Evolutionary conservation across 2,888 invertebrate genomes (phyloP).

Genomic region (Halictus quadricinctus): DNA sequence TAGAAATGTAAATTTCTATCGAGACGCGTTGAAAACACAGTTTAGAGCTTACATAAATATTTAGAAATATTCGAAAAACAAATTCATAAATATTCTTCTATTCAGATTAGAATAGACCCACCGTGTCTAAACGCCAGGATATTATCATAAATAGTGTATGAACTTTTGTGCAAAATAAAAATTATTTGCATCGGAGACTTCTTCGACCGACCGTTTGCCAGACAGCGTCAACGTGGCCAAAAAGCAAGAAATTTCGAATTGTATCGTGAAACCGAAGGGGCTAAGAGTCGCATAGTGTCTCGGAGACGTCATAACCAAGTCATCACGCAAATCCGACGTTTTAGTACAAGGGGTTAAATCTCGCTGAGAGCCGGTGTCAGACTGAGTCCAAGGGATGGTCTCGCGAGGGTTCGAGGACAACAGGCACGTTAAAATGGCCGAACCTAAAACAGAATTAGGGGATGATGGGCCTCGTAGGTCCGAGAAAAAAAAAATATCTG

Average conservation of each 20-base stretch:
- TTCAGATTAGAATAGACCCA: no score
- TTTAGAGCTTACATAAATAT: no score
- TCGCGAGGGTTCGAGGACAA: background rate
- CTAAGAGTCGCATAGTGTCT: background rate
- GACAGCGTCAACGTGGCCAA: background rate
- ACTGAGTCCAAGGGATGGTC: conserved; percentile 1
- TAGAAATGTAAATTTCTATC: no score
- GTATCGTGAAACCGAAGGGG: background rate
- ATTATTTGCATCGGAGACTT: no score
- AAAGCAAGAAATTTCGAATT: no score
- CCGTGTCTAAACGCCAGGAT: no score
- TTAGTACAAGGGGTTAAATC: background rate
- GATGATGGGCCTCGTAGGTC: background rate
- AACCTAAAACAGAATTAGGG: background rate
- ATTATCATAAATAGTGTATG: no score
- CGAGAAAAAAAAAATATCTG: conserved; percentile 31
- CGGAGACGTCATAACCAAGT: background rate
- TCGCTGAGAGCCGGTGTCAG: background rate
- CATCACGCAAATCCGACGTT: background rate
- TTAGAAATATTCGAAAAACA: no score
- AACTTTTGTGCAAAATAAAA: no score
- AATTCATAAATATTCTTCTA: no score
- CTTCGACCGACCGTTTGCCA: no score
- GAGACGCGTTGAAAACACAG: no score
- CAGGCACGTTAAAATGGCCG: background rate